Evolutionary conservation across 1,140 invertebrate genomes (phyloP).

Genomic region (Listronotus oregonensis): DNA sequence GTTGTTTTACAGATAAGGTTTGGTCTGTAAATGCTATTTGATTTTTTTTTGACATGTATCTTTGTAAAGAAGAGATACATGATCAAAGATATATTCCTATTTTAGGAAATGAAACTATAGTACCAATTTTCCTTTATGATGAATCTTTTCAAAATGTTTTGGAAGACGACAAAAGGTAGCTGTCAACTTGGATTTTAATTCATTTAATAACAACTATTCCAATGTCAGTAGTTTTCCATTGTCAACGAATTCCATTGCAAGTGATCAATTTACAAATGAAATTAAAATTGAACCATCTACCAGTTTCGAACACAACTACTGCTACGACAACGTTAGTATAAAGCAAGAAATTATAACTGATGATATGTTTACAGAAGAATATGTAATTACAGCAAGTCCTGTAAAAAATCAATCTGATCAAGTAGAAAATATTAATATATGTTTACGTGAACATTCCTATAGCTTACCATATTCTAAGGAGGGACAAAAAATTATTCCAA

Average conservation of each 20-base stretch:
- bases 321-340: constrained; percentile 29
- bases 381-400: no score
- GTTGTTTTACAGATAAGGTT: no score
- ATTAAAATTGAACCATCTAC: constrained; percentile 22
- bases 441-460: constrained; percentile 40
- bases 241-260: not conserved
- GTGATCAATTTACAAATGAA: not conserved
- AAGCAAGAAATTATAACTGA: constrained; percentile 19
- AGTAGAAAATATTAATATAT: constrained; percentile 5
- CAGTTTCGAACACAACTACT: constrained; percentile 45
- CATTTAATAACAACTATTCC: constrained; percentile 10
- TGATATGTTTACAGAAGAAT: not conserved
- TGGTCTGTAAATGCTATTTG: no score
- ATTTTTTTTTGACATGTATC: no score
- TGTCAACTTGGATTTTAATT: no score
- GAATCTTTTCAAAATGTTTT: constrained; percentile 1
- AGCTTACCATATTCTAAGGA: constrained; percentile 29
- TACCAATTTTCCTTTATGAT: constrained; percentile 70
- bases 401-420: not conserved
- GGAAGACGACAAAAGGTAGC: no score
- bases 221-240: not conserved
- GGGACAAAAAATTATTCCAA: constrained; percentile 2
- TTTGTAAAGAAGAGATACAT: no score
- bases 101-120: constrained; percentile 69
- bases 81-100: no score